Conservation (phyloP, 2,888 invertebrate species). For the Lasioglossum marginatum region DNA sequence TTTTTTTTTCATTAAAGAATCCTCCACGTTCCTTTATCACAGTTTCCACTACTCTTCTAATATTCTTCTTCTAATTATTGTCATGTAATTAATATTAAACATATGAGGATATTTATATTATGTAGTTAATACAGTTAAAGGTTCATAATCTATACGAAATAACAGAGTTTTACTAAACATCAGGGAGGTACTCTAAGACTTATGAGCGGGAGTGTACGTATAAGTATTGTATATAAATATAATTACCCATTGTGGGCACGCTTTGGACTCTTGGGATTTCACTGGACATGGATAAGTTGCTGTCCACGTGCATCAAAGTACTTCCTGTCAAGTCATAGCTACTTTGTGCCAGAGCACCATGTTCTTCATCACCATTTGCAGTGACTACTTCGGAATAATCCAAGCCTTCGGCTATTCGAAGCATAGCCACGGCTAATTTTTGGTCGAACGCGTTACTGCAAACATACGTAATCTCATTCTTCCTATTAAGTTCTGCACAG, state of each 20-base stretch:
- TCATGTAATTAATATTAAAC: too few species aligned
- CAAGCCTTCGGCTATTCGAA: slow-evolving; percentile 94
- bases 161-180: too few species aligned
- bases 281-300: slow-evolving; percentile 81
- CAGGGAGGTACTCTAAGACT: too few species aligned
- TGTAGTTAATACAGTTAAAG: too few species aligned
- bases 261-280: slow-evolving; percentile 82
- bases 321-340: slow-evolving; percentile 82
- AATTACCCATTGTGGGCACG: slow-evolving; percentile 76
- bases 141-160: too few species aligned
- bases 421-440: slow-evolving; percentile 94
- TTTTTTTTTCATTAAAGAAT: too few species aligned
- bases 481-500: neutral
- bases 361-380: slow-evolving; percentile 78
- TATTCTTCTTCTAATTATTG: too few species aligned
- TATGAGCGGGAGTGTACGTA: neutral
- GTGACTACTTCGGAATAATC: slow-evolving; percentile 88
- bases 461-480: slow-evolving; percentile 44
- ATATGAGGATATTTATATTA: too few species aligned
- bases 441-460: slow-evolving; percentile 96
- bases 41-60: too few species aligned
- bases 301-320: slow-evolving; percentile 84
- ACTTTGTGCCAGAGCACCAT: slow-evolving; percentile 79
- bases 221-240: neutral
- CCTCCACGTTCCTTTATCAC: too few species aligned